These are phyloP conservation scores for Drosophila kikkawai DNA, from an alignment of 1,140 invertebrate species.

Conservation along the genomic window DNA sequence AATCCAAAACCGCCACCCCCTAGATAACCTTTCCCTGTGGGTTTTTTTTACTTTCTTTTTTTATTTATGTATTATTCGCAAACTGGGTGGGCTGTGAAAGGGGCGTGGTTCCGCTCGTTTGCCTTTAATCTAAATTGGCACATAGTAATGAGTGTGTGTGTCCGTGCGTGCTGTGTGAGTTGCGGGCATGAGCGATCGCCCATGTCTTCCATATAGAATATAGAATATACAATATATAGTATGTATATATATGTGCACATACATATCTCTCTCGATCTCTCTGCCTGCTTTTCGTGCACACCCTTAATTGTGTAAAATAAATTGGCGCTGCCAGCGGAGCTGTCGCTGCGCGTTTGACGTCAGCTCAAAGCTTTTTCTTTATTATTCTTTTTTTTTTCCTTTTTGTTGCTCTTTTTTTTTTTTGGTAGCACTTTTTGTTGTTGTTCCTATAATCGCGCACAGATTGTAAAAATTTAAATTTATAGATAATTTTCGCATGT, in stretches of 20 bases:
- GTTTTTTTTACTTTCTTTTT: constrained; percentile 6
- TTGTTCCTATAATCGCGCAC: constrained; percentile 74
- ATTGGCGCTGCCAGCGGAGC: constrained; percentile 64
- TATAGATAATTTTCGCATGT: constrained; percentile 83
- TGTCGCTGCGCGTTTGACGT: constrained; percentile 69
- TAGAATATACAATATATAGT: constrained; percentile 47
- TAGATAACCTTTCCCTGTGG: constrained; percentile 42
- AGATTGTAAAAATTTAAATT: constrained; percentile 84
- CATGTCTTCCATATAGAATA: constrained; percentile 62
- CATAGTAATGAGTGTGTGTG: constrained; percentile 64
- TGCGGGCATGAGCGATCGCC: constrained; percentile 63
- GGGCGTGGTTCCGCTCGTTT: constrained; percentile 62
- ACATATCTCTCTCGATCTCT: constrained; percentile 51
- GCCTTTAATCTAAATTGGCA: constrained; percentile 82
- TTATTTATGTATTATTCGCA: constrained; percentile 39
- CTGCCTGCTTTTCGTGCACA: constrained; percentile 64
- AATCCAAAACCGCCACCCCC: constrained; percentile 14
- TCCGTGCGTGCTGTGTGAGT: constrained; percentile 19
- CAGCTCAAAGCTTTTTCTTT: constrained; percentile 70
- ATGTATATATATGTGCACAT: not conserved
- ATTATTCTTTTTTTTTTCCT: constrained; percentile 26
- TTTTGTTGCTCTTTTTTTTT: constrained; percentile 17
- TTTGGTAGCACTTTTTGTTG: constrained; percentile 71
- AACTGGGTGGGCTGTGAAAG: constrained; percentile 52
- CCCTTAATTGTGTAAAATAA: constrained; percentile 84